A percentile compares a stretch with the other conserved stretches of the same genome.
Evolutionary conservation across 2,797 vertebrate species (phyloP).

Genomic region (Lycodopsis pacificus): DNA sequence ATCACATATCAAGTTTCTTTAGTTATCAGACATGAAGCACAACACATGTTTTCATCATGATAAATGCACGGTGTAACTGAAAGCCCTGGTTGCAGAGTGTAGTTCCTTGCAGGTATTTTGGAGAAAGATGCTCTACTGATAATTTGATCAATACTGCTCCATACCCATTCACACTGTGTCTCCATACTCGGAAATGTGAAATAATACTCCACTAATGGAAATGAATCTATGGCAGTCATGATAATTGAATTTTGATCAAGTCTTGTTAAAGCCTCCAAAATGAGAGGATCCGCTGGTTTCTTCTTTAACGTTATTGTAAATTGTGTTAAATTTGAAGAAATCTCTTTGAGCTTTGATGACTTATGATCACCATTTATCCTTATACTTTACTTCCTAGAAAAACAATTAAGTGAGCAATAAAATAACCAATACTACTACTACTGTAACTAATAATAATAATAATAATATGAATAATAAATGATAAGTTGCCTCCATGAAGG

Average conservation of each 20-base stretch:
- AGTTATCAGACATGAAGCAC: constrained; percentile 3
- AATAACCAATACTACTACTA: neutral
- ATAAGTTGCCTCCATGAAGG: neutral
- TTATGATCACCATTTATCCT: neutral
- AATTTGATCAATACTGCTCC: constrained; percentile 38
- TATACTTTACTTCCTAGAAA: neutral
- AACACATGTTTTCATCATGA: neutral
- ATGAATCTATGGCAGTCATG: neutral
- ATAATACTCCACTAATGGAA: neutral
- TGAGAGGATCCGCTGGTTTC: neutral
- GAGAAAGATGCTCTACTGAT: constrained; percentile 6
- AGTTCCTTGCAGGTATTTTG: constrained; percentile 11
- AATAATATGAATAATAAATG: neutral
- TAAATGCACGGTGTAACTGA: neutral
- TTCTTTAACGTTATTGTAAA: neutral
- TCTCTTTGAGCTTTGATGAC: neutral
- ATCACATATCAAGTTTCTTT: neutral
- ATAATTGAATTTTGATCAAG: neutral
- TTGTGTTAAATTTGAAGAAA: neutral
- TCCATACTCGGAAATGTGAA: neutral
- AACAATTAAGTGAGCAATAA: neutral
- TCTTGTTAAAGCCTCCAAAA: neutral
- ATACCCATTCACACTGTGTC: constrained; percentile 18
- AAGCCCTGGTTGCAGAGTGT: neutral
- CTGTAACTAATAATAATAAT: too few species aligned